Percentiles rank a stretch among this genome's conserved stretches.
phyloP scores from a whole-genome alignment of 2,113 vertebrate species.

The Chelonoidis abingdonii region DNA sequence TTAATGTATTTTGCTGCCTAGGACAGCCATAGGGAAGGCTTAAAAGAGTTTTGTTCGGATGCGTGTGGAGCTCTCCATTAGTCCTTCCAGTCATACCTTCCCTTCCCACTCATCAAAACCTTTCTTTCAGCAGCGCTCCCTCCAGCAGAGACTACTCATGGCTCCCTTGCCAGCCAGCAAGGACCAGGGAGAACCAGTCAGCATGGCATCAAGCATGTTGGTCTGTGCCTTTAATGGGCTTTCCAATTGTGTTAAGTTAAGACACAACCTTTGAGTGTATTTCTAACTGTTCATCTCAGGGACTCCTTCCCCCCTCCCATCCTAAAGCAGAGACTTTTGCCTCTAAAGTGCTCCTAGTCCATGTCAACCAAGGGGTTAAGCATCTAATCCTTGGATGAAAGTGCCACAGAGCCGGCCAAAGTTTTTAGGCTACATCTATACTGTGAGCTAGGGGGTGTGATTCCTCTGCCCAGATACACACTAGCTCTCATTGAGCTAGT shows the following conservation, averaged over 20 bases:
- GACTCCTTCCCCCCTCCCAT: neutral
- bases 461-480: no score
- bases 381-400: neutral
- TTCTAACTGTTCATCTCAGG: neutral
- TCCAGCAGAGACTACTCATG: neutral
- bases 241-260: neutral
- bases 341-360: accelerated
- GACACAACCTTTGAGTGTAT: neutral
- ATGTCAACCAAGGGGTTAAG: accelerated
- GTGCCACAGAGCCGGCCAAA: no score
- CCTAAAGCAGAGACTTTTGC: neutral
- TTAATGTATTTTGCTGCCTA: neutral
- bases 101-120: accelerated
- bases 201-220: neutral
- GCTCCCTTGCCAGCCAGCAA: neutral
- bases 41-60: neutral
- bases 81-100: neutral
- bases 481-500: no score
- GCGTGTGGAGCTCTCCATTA: neutral
- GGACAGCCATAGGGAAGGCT: neutral
- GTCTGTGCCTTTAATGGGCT: neutral
- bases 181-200: neutral
- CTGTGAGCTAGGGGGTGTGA: no score
- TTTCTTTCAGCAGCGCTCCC: accelerated
- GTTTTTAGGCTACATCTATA: no score